Percentiles rank a stretch among this genome's conserved stretches.
phyloP scores from a whole-genome alignment of 2,113 vertebrate genomes.

The Chamaea fasciata region DNA sequence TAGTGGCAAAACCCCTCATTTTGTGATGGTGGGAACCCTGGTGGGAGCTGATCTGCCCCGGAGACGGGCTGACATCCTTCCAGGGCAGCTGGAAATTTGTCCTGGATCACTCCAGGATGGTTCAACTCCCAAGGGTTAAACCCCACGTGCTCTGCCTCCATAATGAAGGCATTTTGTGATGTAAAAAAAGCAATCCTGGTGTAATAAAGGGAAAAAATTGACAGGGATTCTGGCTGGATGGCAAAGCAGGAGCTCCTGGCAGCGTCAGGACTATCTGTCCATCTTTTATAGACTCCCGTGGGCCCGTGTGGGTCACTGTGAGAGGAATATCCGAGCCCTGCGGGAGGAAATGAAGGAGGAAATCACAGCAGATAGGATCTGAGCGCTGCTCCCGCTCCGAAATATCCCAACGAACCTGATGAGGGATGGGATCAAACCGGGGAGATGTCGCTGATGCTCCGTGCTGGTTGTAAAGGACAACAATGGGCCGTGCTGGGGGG shows the following conservation, averaged over 20 bases:
- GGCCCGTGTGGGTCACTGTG: neutral
- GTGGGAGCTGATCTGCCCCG: neutral
- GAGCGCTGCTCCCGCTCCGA: neutral
- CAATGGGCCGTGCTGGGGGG: neutral
- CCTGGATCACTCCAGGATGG: neutral
- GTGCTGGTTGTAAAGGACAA: neutral
- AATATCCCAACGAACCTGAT: slow-evolving; percentile 49
- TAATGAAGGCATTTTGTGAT: neutral
- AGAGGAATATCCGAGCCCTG: neutral
- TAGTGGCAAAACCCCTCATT: neutral
- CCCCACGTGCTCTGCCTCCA: accelerated
- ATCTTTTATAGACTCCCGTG: neutral
- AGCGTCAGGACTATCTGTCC: neutral
- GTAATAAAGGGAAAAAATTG: neutral
- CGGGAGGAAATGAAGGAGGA: slow-evolving; percentile 65
- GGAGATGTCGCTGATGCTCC: neutral
- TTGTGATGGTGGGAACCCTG: neutral
- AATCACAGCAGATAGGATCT: slow-evolving; percentile 27
- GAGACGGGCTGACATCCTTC: accelerated
- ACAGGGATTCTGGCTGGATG: neutral
- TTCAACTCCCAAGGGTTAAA: neutral
- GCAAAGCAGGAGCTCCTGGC: neutral
- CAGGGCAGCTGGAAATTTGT: neutral
- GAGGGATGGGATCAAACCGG: slow-evolving; percentile 42
- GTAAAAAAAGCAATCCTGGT: neutral